Conservation (phyloP, 2,888 invertebrate species). For the Troides aeacus region DNA sequence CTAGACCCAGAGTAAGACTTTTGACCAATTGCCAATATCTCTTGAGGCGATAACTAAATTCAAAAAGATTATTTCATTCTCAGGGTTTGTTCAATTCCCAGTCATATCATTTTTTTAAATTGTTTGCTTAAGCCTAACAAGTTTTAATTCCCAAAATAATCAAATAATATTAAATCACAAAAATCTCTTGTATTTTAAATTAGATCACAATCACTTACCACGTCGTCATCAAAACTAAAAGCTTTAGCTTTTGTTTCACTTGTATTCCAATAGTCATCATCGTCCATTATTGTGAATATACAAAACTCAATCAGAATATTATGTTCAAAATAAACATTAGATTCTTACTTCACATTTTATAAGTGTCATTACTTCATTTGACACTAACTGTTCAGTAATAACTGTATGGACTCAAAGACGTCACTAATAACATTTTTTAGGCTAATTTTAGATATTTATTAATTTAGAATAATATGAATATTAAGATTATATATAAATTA, state of each 20-base stretch:
- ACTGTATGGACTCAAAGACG: background rate
- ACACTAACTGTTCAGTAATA: background rate
- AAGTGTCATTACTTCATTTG: background rate
- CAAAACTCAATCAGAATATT: background rate
- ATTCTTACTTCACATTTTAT: background rate
- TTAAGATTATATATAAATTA: background rate
- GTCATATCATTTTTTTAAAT: background rate
- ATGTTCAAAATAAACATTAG: background rate
- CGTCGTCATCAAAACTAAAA: slow-evolving; percentile 89
- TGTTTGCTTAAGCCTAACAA: background rate
- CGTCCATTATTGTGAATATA: slow-evolving; percentile 57
- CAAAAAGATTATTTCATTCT: background rate
- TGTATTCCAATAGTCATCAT: slow-evolving; percentile 88
- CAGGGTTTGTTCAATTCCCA: too few species aligned
- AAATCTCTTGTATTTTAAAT: too few species aligned
- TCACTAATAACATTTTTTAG: background rate
- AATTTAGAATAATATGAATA: background rate
- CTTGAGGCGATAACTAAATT: slow-evolving; percentile 67
- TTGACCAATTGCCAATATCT: slow-evolving; percentile 74
- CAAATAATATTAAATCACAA: too few species aligned
- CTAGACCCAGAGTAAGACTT: slow-evolving; percentile 52
- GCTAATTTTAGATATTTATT: background rate
- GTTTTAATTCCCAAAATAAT: too few species aligned
- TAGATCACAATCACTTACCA: slow-evolving; percentile 62
- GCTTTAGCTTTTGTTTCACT: slow-evolving; percentile 85